Evolutionary conservation across 1,140 invertebrate genomes (phyloP), one percentile per base, ranked within the genome.

Genomic region (Drosophila aff.): DNA sequence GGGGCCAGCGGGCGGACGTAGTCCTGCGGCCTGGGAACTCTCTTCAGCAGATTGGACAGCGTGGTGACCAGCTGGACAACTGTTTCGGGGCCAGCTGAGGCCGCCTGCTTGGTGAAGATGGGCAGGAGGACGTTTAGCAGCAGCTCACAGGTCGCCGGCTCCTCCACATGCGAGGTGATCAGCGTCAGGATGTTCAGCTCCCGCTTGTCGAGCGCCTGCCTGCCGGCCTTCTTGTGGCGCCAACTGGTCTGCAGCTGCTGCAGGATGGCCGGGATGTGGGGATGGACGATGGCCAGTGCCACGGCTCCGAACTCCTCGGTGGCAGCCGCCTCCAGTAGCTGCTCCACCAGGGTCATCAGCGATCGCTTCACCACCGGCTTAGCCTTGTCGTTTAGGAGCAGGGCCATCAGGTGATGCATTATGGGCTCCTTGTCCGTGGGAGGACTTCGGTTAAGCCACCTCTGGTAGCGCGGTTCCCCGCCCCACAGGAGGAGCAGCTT

Each of bases 141-240:
- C 9, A 94, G 94, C 60, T 96, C 95, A 76, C 96, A 96, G 38
- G 95, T 94, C 44, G 95, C 93, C 1, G 95, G 85, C 60, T 96
- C 95, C 6, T 94, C 94, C 0, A 96, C 96, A 46, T 97, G 94
- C 90, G 96, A 95, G 2, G 96, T 97, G 10, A 97, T 94, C 66
- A 96, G 94, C 0, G 96, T 96, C 1, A 99, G 93, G 71, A 99
- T 97, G 10, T 95, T 94, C 2, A 98, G 92, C 81, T 98, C 97
- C 31, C 95, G 94, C 84, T 94, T 95, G 63, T 95, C 96, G 0
- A 96, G 89, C 8, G 57, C 38, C 55, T 91, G 86, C 49, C 74
- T 89, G 36, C 76, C 71, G 3, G 74, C 49, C 44, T 82, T 50
- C 31, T 75, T 66, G 46, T 87, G 63, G 0, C 96, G 46, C 95